phyloP scores from a whole-genome alignment of 2,113 vertebrate genomes.

The Mionectes macconnelli region DNA sequence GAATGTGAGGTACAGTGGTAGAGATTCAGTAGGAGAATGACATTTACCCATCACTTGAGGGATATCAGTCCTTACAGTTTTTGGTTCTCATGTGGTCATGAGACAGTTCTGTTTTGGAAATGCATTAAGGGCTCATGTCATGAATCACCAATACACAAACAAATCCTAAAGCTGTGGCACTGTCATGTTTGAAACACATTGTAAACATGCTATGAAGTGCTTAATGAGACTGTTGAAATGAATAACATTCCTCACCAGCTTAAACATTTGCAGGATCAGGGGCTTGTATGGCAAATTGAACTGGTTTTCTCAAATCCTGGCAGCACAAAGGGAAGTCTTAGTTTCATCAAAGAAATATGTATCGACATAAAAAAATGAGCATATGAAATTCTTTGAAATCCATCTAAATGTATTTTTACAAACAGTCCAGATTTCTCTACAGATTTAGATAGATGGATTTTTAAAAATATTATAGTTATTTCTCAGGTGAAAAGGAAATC shows the following conservation, averaged over 20 bases:
- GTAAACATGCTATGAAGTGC: background rate
- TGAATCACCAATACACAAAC: background rate
- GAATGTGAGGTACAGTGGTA: background rate
- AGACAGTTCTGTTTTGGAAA: background rate
- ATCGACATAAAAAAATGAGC: background rate
- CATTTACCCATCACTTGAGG: background rate
- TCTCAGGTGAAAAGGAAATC: background rate
- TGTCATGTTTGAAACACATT: background rate
- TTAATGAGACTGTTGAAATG: background rate
- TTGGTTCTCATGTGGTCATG: background rate
- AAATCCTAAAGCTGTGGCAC: background rate
- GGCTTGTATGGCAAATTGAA: background rate
- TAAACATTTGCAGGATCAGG: background rate
- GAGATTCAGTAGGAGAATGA: background rate
- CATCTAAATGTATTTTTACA: background rate
- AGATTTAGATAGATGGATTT: background rate
- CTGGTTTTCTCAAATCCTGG: background rate
- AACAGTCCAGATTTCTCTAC: background rate
- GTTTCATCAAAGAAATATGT: background rate
- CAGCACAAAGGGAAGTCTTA: background rate
- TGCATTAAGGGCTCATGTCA: background rate
- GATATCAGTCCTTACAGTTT: background rate
- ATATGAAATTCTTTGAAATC: background rate
- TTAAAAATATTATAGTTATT: background rate
- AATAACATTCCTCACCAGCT: background rate